Conservation (phyloP, 1,140 invertebrate genomes). For the Solenopsis fugax region DNA sequence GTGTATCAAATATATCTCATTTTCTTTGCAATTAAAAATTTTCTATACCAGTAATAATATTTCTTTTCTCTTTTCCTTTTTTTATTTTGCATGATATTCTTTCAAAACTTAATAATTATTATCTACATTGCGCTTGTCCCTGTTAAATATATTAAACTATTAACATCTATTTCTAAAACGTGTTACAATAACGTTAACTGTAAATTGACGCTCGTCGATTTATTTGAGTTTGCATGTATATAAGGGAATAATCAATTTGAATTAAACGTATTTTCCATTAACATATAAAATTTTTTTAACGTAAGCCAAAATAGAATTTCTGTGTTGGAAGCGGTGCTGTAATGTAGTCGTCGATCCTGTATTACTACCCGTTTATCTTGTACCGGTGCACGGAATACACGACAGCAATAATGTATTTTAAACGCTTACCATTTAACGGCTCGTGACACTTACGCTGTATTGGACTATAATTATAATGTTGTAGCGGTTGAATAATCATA, state of each 20-base stretch:
- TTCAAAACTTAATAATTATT: background rate
- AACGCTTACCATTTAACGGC: background rate
- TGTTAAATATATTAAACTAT: background rate
- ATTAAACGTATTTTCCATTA: background rate
- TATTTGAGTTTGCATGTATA: background rate
- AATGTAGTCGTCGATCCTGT: constrained; percentile 11
- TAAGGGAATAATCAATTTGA: background rate
- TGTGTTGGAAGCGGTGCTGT: background rate
- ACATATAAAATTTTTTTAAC: background rate
- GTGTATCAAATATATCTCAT: background rate
- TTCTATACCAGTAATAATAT: background rate
- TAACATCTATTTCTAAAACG: background rate
- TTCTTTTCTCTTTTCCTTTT: background rate
- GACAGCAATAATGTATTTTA: constrained; percentile 31
- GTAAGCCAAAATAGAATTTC: background rate
- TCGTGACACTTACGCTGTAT: background rate
- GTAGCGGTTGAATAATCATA: constrained; percentile 1
- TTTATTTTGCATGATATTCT: background rate
- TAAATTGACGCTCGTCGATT: background rate
- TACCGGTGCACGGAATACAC: background rate
- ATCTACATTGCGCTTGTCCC: background rate
- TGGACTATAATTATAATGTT: constrained; percentile 6
- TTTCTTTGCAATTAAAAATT: background rate
- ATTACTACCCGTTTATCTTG: constrained; percentile 1
- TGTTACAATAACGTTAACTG: background rate